These are phyloP conservation scores for Sprattus sprattus DNA, from an alignment of 2,113 vertebrate genomes.

Conservation along the genomic window DNA sequence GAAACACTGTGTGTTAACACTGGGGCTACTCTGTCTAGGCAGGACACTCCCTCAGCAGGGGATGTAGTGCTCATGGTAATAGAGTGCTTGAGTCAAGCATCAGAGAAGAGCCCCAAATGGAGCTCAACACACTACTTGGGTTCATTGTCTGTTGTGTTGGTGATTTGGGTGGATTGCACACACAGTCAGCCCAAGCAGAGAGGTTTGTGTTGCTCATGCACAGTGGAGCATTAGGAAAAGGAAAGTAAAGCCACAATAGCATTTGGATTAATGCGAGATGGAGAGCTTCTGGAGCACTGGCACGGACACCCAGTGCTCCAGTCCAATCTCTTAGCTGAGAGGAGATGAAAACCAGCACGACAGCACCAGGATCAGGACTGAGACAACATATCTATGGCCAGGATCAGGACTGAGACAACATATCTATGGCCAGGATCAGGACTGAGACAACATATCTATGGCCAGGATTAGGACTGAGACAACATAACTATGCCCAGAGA, in stretches of 20 bases:
- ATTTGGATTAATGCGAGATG: slow-evolving; percentile 35
- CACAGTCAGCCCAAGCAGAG: slow-evolving; percentile 28
- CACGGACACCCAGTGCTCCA: background rate
- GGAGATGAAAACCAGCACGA: slow-evolving; percentile 78
- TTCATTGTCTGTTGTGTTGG: background rate
- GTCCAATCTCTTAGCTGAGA: slow-evolving; percentile 55
- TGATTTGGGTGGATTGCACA: background rate
- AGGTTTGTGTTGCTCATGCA: slow-evolving; percentile 41
- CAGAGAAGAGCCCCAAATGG: background rate
- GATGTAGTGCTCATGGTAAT: background rate
- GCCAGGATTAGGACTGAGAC: slow-evolving; percentile 61
- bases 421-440: slow-evolving; percentile 44
- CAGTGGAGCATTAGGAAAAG: slow-evolving; percentile 24
- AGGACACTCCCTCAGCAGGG: background rate
- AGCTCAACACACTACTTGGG: background rate
- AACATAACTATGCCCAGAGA: slow-evolving; percentile 41
- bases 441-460: slow-evolving; percentile 2
- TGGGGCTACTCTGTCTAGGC: background rate
- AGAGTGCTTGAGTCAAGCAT: background rate
- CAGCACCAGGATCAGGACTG: slow-evolving; percentile 63
- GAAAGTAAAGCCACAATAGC: slow-evolving; percentile 49
- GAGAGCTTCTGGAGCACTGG: background rate
- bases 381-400: slow-evolving; percentile 52
- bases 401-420: slow-evolving; percentile 14
- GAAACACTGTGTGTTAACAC: slow-evolving; percentile 36